phyloP scores from a whole-genome alignment of 2,113 vertebrate genomes.

The Gnathonemus echidnorhynchus region DNA sequence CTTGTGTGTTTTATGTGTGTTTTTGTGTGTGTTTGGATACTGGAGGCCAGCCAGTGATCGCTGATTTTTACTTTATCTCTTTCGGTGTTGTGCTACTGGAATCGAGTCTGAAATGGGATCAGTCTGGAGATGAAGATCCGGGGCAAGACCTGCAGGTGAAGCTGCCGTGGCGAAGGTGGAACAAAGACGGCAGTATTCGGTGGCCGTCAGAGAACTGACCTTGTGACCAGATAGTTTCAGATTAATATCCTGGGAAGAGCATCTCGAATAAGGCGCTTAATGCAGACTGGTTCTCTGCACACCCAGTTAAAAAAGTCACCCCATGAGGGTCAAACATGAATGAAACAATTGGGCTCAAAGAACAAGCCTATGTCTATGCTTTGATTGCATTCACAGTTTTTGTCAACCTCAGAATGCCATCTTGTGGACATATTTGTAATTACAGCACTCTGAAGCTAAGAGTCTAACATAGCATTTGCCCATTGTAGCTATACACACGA shows the following conservation, averaged over 20 bases:
- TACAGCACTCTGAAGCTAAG: neutral
- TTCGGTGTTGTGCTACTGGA: neutral
- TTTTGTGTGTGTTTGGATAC: neutral
- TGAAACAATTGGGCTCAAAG: neutral
- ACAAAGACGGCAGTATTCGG: neutral
- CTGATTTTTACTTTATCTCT: neutral
- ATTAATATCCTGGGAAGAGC: neutral
- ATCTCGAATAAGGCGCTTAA: neutral
- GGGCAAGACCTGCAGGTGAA: neutral
- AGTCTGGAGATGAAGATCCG: neutral
- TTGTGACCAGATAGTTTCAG: neutral
- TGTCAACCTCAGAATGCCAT: neutral
- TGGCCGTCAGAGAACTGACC: neutral
- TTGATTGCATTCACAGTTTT: neutral
- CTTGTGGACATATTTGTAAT: neutral
- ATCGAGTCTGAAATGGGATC: neutral
- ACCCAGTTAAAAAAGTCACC: neutral
- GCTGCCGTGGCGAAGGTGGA: neutral
- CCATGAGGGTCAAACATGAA: neutral
- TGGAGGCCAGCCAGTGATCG: neutral
- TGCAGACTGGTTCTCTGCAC: neutral
- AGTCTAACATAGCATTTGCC: neutral
- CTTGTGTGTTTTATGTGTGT: neutral
- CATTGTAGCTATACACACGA: neutral
- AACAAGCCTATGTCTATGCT: neutral